Evolutionary conservation across 1,140 invertebrate genomes (phyloP), one percentile per base, ranked within the genome.

Genomic region (Adoxophyes honmai): DNA sequence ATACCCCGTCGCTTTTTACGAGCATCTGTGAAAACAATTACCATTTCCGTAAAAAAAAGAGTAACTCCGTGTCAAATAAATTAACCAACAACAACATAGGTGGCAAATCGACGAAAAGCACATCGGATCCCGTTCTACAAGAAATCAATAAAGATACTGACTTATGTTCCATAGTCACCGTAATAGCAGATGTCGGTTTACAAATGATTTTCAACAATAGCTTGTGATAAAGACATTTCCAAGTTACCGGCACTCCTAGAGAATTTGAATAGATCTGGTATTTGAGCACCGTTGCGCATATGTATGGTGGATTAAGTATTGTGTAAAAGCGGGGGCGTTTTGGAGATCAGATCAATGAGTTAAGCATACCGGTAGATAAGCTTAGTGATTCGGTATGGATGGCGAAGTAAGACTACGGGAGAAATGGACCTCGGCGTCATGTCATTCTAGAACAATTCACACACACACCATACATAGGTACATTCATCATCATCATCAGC

Each of bases 161-260:
- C 4, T 44, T 44, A 44, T 44, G 39, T 44, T 44, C 18, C 18
- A 5, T 48, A 6, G 21, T 6, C 21, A 6, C 21, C 18, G n/a
- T 44, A 44, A 44, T 44, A 44, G 16, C n/a, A 48, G 18, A 18
- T n/a, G 21, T 48, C 11, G 42, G 21, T 28, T 48, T 48, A 48
- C 42, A 48, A 48, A 48, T 21, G 42, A 1, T 13, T 16, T 28
- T 33, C 18, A 48, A 44, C 15, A 21, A 21, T 33, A 10, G 39
- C 21, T 28, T 3, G 21, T 28, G n/a, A 48, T 48, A 48, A 18
- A 48, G 42, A 48, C 42, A 48, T 48, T 48, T 48, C 7, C 10
- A 28, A 28, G 38, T n/a, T 18, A 28, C 21, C 9, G 21, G 21
- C 42, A 48, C 42, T 48, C 18, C 42, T 48, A 3, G 9, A 4